Evolutionary conservation across 2,797 vertebrate genomes (phyloP), one percentile per base, ranked within the genome.

Genomic region (Amblyraja radiata): DNA sequence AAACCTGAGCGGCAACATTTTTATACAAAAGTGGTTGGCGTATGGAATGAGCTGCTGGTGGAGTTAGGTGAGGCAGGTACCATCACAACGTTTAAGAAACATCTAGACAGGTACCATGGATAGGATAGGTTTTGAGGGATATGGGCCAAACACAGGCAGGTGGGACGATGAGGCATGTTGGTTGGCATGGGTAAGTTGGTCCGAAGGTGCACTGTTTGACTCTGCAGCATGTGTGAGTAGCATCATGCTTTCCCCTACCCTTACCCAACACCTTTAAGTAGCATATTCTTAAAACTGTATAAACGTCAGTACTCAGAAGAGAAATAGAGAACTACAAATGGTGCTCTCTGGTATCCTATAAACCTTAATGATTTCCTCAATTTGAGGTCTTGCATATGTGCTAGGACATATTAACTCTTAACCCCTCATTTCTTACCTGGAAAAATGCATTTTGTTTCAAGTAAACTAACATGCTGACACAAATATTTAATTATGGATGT

Each of bases 401-500:
- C 7, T 21, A 65, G 65, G 13, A 68, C 6, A n/a, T n/a, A n/a
- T n/a, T n/a, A n/a, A n/a, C 28, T 63, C 13, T 58, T 36, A 65
- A 21, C 7, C 84, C 16, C 16, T 86, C 58, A 63, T 86, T 68
- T 88, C 61, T 65, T 88, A 63, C 77, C 16, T 18, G 84, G 36
- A 88, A 83, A 88, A 86, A 32, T n/a, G 14, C 84, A 68, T 36
- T 8, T 88, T 65, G 61, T n/a, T 88, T 63, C 1, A 65, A 88
- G 63, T 88, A 65, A n/a, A 88, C 84, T 6, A 65, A 16, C 32
- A 32, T 23, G 5, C 14, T 88, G 1, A 21, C 6, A 68, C 68
- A n/a, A 36, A 88, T 68, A 65, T 88, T 88, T 88, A 88, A 88
- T 68, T 88, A 7, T 68, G 32, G n/a, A 68, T 21, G n/a, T 88